phyloP scores from a whole-genome alignment of 2,888 invertebrate genomes.

The Ptilodon capucinus region DNA sequence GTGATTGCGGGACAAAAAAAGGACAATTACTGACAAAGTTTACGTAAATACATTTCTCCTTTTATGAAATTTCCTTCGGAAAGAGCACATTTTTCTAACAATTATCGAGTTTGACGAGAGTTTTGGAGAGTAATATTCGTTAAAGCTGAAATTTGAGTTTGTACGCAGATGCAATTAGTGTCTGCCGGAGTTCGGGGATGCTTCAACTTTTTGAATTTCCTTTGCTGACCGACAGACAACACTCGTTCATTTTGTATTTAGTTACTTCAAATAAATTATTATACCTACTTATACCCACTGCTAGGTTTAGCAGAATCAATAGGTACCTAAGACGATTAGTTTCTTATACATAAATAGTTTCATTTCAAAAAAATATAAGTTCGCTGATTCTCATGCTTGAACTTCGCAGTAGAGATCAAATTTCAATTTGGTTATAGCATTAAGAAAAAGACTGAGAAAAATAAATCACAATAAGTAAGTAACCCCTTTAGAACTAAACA shows the following conservation, averaged over 20 bases:
- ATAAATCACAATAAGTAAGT: no score
- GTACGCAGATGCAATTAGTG: slow-evolving; percentile 33
- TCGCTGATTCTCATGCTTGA: no score
- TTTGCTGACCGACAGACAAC: background rate
- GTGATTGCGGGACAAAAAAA: background rate
- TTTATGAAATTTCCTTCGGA: background rate
- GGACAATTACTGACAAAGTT: background rate
- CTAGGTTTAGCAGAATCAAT: no score
- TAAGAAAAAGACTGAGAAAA: no score
- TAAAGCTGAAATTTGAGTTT: slow-evolving; percentile 27
- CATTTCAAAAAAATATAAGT: no score
- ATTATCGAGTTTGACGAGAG: slow-evolving; percentile 25
- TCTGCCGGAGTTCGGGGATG: slow-evolving; percentile 17
- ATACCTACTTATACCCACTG: no score
- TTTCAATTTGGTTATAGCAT: no score
- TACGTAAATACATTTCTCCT: background rate
- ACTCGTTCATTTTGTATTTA: background rate
- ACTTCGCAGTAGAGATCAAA: no score
- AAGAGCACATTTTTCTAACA: slow-evolving; percentile 15
- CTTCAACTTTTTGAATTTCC: slow-evolving; percentile 12
- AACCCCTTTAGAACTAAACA: no score
- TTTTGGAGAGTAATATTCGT: slow-evolving; percentile 31
- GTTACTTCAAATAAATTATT: background rate
- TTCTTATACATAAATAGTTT: no score
- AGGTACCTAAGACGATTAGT: no score